Evolutionary conservation across 2,113 vertebrate species (phyloP), one percentile per base, ranked within the genome.

Genomic region (Rhea americana): DNA sequence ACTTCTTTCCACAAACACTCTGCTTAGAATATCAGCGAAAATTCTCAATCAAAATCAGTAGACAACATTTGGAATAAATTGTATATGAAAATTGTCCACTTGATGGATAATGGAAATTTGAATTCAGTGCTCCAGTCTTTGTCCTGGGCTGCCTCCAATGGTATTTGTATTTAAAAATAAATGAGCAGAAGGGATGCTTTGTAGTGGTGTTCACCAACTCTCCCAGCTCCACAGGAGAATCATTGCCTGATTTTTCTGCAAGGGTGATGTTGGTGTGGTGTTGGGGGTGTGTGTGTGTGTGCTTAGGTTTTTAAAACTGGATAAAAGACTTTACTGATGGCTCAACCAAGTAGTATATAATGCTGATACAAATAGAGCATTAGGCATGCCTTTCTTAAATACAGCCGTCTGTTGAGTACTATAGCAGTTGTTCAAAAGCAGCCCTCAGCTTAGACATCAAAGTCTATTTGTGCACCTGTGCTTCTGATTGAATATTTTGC

Each of bases 331-430:
- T 84, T 45, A 41, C 85, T 76, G 85, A 70, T 78, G 93, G 66
- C 78, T 87, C 87, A 93, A 74, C 28, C 55, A 90, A 87, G 85
- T 41, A 67, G 43, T 53, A 24, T 92, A 48, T 26, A 75, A 68
- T 68, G 82, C 76, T 70, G 76, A 74, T 45, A 74, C 35, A 87
- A 90, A 89, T 41, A 71, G 81, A 90, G 32, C 41, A 75, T 86
- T 93, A 89, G 48, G 51, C 26, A 25, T 56, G 71, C 50, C 66
- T 90, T 67, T 91, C 87, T 94, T 82, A 51, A 77, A 81, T 89
- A 82, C 35, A 93, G 68, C 83, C 91, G 92, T 96, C 93, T 95
- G 93, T 82, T 93, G 72, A 86, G 68, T 84, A 79, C 89, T 96
- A 5, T 35, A 67, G 79, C 89, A 87, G 86, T 84, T 82, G 91